Evolutionary conservation across 1,140 invertebrate species (phyloP), one percentile per base, ranked within the genome.

Genomic region (Drosophila seguyi): DNA sequence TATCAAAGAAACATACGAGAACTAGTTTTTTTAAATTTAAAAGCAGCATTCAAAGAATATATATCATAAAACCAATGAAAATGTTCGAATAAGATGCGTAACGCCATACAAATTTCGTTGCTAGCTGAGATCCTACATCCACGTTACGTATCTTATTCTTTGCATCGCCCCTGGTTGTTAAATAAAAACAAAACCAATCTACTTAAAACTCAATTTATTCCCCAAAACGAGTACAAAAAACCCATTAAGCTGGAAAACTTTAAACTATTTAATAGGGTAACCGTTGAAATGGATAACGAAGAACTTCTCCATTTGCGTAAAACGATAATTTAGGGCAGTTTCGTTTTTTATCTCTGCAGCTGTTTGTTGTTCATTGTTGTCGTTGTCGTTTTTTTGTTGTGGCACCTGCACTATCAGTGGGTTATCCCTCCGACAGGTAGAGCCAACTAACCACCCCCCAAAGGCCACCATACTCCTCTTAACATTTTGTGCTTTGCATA

Each of bases 301-400:
- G 48, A 77, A 77, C 48, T 76, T 57, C 34, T 48, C 50, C 71
- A 67, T 53, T 66, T 44, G 55, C 77, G 50, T 75, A 39, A 25
- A 78, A 47, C 81, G 85, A 90, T 88, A 88, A 88, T 90, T 88
- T 90, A 88, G 74, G 55, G 74, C 48, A 52, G 67, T 90, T 72
- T 88, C 85, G 71, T 90, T 72, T 88, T 85, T 88, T 55, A 88
- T 90, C 85, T 81, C 77, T 61, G 81, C 85, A 90, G 84, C 65
- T 79, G 71, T 47, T 47, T 83, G 80, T 74, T 42, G 25, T 16
- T 60, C 45, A 45, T 68, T 65, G 59, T 34, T n/a, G n/a, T 67
- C 18, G 50, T 20, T 67, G 61, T 16, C 59, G 31, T 48, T 79
- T 61, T 50, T 75, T 77, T 86, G 55, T 66, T 79, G 65, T 56